phyloP scores from a whole-genome alignment of 1,140 invertebrate genomes.

The Drosophila pallidifrons region DNA sequence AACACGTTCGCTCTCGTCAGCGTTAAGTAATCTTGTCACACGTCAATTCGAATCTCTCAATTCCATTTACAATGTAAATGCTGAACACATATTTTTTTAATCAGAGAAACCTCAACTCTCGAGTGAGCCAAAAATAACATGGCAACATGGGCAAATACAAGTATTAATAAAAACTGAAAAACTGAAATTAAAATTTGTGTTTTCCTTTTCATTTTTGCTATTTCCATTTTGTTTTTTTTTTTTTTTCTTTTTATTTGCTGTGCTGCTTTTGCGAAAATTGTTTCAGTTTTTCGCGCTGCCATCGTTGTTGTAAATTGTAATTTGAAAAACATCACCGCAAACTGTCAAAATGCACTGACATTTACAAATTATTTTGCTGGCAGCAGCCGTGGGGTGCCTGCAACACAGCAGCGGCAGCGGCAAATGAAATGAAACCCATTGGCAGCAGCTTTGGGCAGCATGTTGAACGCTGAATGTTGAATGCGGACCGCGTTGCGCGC shows the following conservation, averaged over 20 bases:
- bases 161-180: slow-evolving; percentile 53
- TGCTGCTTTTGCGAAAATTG: slow-evolving; percentile 51
- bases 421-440: slow-evolving; percentile 48
- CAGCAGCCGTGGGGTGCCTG: slow-evolving; percentile 61
- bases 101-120: slow-evolving; percentile 20
- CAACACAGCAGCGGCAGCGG: slow-evolving; percentile 22
- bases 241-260: slow-evolving; percentile 6
- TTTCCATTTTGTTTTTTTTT: slow-evolving; percentile 22
- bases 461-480: slow-evolving; percentile 5
- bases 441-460: slow-evolving; percentile 42
- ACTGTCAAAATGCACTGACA: slow-evolving; percentile 83
- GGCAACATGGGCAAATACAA: slow-evolving; percentile 5
- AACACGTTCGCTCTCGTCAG: slow-evolving; percentile 3
- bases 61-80: slow-evolving; percentile 40
- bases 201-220: slow-evolving; percentile 4
- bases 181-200: slow-evolving; percentile 55
- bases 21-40: slow-evolving; percentile 57
- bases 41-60: slow-evolving; percentile 39
- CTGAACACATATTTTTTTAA: slow-evolving; percentile 30
- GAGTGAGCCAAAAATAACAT: slow-evolving; percentile 26
- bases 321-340: slow-evolving; percentile 83
- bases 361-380: slow-evolving; percentile 83
- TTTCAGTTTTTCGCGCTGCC: slow-evolving; percentile 48
- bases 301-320: slow-evolving; percentile 74
- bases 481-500: slow-evolving; percentile 4